These are phyloP conservation scores for Galagoides demidoff DNA, from an alignment of 2,797 vertebrate genomes.

Conservation along the genomic window DNA sequence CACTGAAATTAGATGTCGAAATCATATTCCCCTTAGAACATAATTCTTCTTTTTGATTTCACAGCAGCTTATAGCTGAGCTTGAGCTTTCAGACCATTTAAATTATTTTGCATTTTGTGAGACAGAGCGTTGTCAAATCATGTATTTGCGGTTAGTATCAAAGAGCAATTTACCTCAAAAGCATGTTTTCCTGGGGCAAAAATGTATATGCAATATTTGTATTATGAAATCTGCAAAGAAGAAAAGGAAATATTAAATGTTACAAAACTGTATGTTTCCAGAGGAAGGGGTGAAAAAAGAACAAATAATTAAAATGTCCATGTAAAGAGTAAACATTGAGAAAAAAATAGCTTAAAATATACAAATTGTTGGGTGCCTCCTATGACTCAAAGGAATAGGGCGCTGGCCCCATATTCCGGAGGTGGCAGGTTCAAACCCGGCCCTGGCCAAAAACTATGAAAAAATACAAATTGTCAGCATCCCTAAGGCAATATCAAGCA, in stretches of 20 bases:
- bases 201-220: conserved; percentile 40
- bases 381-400: too few species aligned
- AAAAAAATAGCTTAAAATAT: neutral
- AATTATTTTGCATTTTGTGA: conserved; percentile 66
- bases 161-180: conserved; percentile 57
- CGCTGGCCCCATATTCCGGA: too few species aligned
- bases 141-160: conserved; percentile 66
- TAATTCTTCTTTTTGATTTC: conserved; percentile 56
- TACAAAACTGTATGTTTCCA: neutral
- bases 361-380: neutral
- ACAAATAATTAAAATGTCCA: neutral
- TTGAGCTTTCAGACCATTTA: conserved; percentile 31
- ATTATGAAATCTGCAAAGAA: conserved; percentile 30
- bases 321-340: neutral
- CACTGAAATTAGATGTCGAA: conserved; percentile 49
- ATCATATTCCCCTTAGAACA: neutral
- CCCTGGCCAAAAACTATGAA: neutral
- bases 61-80: conserved; percentile 10
- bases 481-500: neutral
- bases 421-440: too few species aligned
- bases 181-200: conserved; percentile 28
- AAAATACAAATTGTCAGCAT: neutral
- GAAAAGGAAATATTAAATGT: conserved; percentile 18
- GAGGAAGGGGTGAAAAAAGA: neutral
- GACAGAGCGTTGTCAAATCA: conserved; percentile 59